Evolutionary conservation across 2,888 invertebrate species (phyloP), one percentile per base, ranked within the genome.

Genomic region (Linnaemya tessellans): DNA sequence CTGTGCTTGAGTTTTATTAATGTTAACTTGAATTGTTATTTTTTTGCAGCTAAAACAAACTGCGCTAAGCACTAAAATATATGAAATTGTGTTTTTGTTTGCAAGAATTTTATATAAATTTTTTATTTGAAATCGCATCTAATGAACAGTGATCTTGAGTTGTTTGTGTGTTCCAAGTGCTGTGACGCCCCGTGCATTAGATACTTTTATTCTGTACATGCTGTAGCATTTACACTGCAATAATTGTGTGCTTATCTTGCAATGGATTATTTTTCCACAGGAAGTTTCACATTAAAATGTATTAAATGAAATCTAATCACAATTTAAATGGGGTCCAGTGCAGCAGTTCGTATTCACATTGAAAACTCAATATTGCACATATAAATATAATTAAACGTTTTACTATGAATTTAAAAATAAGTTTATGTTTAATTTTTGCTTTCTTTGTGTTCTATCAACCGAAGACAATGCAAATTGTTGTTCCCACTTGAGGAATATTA

Each of bases 261-360:
- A 38, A 4, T 60, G 35, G 1, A 41, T 20, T 18, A 41, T 41
- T 62, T 62, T 62, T 62, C 13, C 35, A 62, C 38, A 62, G 43
- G 30, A 25, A 54, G 54, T 70, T 38, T 35, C 74, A 15, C 35
- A 62, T 73, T 60, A 25, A 60, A 60, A 22, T 8, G 7, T 38
- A 62, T 51, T 62, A 62, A 46, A 74, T 74, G 58, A 30, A 30
- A 58, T 60, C 35, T 35, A 60, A 38, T 62, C 8, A 62, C 8
- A 5, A 20, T 62, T 41, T 13, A 30, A 58, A 58, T 58, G 30
- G n/a, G n/a, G 15, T 15, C 8, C 2, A 30, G 25, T 58, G 25
- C 30, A 30, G 8, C n/a, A 20, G 35, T 38, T 20, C 7, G 25
- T 15, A 22, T 56, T n/a, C n/a, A 41, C 20, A 41, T 41, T 11